Evolutionary conservation across 2,888 invertebrate species (phyloP), one percentile per base, ranked within the genome.

Genomic region (Plebejus argus): DNA sequence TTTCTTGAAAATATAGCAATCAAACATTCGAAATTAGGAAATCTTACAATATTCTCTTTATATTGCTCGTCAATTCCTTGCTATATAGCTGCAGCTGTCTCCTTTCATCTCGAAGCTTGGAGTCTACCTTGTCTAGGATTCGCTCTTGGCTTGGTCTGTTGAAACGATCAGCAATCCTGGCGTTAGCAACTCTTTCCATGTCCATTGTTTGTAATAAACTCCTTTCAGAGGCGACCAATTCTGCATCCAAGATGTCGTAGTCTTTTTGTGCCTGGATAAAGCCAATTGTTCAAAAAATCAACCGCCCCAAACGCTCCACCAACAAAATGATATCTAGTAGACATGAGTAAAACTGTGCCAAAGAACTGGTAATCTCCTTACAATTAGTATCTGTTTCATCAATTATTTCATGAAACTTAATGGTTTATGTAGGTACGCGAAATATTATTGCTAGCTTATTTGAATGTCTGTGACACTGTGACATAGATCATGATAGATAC

Each of bases 81-180:
- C 92, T 90, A 10, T 95, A 96, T 80, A 94, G 93, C 80, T 94
- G 90, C 66, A 96, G 86, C 82, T 96, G 95, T 12, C 92, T 84
- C 12, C 96, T 94, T 89, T 97, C 96, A 39, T 95, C 95, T 80
- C 93, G 95, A 72, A 97, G 89, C 20, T 96, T 96, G 18, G 89
- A 88, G 83, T 96, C 96, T 0, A 95, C 94, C 77, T 96, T 95
- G 83, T 97, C 97, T 56, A 93, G 93, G 8, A 95, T 96, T 45
- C 95, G 86, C 85, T 97, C 97, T 28, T 95, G 95, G 6, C 95
- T 94, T 6, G 96, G 95, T 78, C 97, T 94, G 83, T 95, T 95
- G 3, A 94, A 93, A 53, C 97, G 94, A 86, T 97, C 97, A 82
- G 96, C 96, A 76, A 97, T 89, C 81, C 97, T 95, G 0, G 96